Evolutionary conservation across 2,113 vertebrate species (phyloP).

Genomic region (Crotalus horridus): DNA sequence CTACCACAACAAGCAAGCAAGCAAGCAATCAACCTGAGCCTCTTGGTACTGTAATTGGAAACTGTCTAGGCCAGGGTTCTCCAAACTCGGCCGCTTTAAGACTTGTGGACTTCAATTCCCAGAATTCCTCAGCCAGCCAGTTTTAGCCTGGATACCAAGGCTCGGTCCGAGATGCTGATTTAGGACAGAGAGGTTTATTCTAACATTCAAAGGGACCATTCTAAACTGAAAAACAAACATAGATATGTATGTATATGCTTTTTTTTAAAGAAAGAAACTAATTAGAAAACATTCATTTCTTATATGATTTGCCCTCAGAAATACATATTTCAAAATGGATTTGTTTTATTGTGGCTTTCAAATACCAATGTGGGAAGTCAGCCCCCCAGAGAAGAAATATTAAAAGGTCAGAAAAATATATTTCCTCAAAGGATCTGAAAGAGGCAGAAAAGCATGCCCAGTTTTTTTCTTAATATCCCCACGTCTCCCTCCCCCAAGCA

Average conservation of each 20-base stretch:
- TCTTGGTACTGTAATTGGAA: constrained; percentile 30
- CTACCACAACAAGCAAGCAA: not conserved
- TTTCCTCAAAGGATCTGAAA: too few species aligned
- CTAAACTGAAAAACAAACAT: not conserved
- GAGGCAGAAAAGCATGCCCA: too few species aligned
- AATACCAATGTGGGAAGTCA: too few species aligned
- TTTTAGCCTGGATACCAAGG: not conserved
- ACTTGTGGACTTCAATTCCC: too few species aligned
- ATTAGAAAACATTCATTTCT: not conserved
- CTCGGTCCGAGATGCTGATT: not conserved
- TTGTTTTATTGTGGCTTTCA: not conserved
- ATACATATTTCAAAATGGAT: not conserved
- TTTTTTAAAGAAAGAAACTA: not conserved
- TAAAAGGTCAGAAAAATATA: too few species aligned
- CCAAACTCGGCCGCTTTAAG: too few species aligned
- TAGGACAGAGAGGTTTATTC: not conserved
- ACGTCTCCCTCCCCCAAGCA: too few species aligned
- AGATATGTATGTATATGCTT: not conserved
- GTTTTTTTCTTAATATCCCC: too few species aligned
- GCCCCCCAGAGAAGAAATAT: too few species aligned
- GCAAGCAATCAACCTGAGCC: not conserved
- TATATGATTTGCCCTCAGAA: not conserved
- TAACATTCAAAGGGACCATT: not conserved
- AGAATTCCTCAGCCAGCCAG: too few species aligned
- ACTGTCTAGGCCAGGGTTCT: not conserved